Percentiles rank a stretch among this genome's conserved stretches.
phyloP scores from a whole-genome alignment of 2,888 invertebrate species.

The Xanthia icteritia region DNA sequence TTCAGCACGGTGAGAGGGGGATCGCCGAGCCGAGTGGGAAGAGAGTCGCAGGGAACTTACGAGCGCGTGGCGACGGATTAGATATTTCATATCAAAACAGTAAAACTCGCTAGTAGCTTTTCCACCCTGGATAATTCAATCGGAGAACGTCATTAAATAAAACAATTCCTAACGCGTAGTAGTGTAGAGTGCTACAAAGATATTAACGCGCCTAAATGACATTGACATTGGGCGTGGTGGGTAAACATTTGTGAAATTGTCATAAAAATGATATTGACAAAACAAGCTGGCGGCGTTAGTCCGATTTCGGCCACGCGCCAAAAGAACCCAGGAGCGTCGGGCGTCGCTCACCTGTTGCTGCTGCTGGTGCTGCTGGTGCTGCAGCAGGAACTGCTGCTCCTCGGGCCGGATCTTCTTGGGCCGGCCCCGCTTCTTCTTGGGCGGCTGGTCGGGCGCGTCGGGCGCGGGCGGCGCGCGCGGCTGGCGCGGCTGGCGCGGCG shows the following conservation, averaged over 20 bases:
- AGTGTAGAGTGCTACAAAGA: background rate
- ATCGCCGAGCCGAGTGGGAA: too few species aligned
- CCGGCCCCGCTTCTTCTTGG: slow-evolving; percentile 96
- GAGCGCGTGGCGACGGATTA: too few species aligned
- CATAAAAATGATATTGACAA: background rate
- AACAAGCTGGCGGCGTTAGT: background rate
- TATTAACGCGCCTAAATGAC: background rate
- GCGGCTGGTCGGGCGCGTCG: slow-evolving; percentile 87
- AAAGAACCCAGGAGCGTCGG: accelerated
- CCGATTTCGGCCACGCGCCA: background rate
- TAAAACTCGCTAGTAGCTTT: too few species aligned
- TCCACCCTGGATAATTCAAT: too few species aligned
- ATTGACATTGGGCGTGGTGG: background rate
- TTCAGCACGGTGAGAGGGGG: too few species aligned
- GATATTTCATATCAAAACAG: too few species aligned
- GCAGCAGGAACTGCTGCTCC: slow-evolving; percentile 89
- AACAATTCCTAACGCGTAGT: too few species aligned
- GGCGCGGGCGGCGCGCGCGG: slow-evolving; percentile 76
- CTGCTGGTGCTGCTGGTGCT: slow-evolving; percentile 85
- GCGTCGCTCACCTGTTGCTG: slow-evolving; percentile 75
- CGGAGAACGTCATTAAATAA: too few species aligned
- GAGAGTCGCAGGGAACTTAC: too few species aligned
- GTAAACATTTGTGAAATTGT: background rate
- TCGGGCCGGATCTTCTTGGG: slow-evolving; percentile 96
- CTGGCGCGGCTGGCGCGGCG: slow-evolving; percentile 81